Evolutionary conservation across 2,113 vertebrate genomes (phyloP).

Genomic region (Eptesicus fuscus): DNA sequence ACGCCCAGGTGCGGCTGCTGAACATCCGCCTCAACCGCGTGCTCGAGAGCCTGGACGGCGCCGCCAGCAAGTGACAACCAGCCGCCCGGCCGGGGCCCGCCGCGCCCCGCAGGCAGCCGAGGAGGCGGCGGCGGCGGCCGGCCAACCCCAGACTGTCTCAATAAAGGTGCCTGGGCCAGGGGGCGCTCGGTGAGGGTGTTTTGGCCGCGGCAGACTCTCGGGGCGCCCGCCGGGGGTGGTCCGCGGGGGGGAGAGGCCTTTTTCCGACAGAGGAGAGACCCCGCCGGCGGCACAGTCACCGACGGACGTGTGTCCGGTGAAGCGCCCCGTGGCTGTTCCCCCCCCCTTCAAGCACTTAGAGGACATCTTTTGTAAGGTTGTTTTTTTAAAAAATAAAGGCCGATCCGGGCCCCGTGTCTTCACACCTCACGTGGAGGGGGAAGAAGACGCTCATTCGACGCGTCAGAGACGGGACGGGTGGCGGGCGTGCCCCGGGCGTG

Average conservation of each 20-base stretch:
- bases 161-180: slow-evolving; percentile 67
- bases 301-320: slow-evolving; percentile 80
- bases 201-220: slow-evolving; percentile 39
- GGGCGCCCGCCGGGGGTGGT: slow-evolving; percentile 46
- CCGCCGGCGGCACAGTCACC: slow-evolving; percentile 77
- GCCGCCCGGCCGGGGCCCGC: slow-evolving; percentile 28
- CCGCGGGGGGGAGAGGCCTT: too few relatives aligned
- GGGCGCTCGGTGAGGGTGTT: slow-evolving; percentile 69
- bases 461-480: slow-evolving; percentile 45
- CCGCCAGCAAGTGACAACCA: slow-evolving; percentile 84
- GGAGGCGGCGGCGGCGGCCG: not conserved
- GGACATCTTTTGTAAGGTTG: slow-evolving; percentile 82
- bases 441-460: slow-evolving; percentile 44
- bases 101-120: slow-evolving; percentile 49
- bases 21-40: slow-evolving; percentile 95
- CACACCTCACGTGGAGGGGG: slow-evolving; percentile 63
- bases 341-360: slow-evolving; percentile 81
- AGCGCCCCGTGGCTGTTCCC: slow-evolving; percentile 62
- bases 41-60: slow-evolving; percentile 91
- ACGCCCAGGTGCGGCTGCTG: slow-evolving; percentile 94
- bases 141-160: slow-evolving; percentile 64
- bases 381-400: slow-evolving; percentile 70
- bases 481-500: slow-evolving; percentile 34
- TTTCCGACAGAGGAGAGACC: too few relatives aligned
- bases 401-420: slow-evolving; percentile 70